Evolutionary conservation across 2,888 invertebrate genomes (phyloP), one percentile per base, ranked within the genome.

Genomic region (Neoitamus cyanurus): DNA sequence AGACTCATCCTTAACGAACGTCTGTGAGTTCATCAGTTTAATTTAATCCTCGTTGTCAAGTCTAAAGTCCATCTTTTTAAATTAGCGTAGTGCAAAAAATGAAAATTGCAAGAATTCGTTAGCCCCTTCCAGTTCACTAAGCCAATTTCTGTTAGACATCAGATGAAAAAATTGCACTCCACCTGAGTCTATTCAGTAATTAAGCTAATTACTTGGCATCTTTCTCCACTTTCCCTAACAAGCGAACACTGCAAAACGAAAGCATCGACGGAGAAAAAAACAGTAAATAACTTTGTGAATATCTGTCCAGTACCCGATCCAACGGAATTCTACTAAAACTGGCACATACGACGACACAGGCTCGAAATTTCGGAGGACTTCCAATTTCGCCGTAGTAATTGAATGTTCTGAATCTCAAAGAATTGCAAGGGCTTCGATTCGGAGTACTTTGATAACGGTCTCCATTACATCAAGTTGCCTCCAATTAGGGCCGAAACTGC

Each of bases 331-430:
- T n/a, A n/a, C 58, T 25, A 9, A 25, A 25, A 6, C 9, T 9
- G 58, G 6, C 9, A 25, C 11, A 58, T 25, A 58, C 20, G 58
- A 25, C 25, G 6, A 25, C 42, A 15, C n/a, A 48, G 25, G 20
- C 15, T 58, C 7, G 20, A 58, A 58, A 58, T 58, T 58, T 58
- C 58, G 25, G 9, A 58, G 58, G 58, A 25, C 58, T 58, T 25
- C 9, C 58, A 58, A 58, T 58, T 70, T 31, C 2, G 11, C 30
- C 30, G 69, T 9, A n/a, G 70, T 48, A 78, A 78, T 78, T 78
- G 78, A 78, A 78, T 78, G 78, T 34, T 31, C 48, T 31, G 30
- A 58, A 31, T 28, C 58, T 78, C 78, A 48, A 78, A 25, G 48
- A 31, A 78, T 31, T 11, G 28, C n/a, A 5, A 46, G 7, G 11